Conservation (phyloP, 1,140 invertebrate species). For the Chlorops oryzae region DNA sequence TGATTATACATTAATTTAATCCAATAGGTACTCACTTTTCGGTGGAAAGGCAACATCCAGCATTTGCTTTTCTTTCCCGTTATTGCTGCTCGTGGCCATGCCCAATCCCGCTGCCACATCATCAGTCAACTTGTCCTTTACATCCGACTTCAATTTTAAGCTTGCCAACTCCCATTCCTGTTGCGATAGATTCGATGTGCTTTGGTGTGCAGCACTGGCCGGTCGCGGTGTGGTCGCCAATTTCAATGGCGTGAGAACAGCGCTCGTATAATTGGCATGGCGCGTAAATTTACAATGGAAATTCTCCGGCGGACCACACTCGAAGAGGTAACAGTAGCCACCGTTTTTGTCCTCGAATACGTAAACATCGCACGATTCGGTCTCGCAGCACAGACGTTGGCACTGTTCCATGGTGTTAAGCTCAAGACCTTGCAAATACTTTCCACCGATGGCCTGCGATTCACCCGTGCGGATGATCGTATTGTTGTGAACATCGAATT, state of each 20-base stretch:
- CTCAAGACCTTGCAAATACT: conserved; percentile 80
- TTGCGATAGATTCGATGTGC: conserved; percentile 49
- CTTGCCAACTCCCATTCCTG: conserved; percentile 75
- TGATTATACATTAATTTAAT: conserved; percentile 15
- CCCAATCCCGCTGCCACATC: conserved; percentile 8
- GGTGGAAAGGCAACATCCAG: conserved; percentile 1
- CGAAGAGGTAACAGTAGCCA: conserved; percentile 86
- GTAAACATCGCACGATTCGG: conserved; percentile 80
- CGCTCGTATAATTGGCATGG: conserved; percentile 85
- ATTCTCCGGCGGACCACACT: conserved; percentile 80
- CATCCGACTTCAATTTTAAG: conserved; percentile 40
- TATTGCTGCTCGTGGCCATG: no score
- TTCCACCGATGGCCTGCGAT: conserved; percentile 77
- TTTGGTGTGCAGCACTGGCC: conserved; percentile 23
- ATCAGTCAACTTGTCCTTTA: conserved; percentile 24
- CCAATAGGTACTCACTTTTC: conserved; percentile 9
- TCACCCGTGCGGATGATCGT: conserved; percentile 88
- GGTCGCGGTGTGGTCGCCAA: conserved; percentile 23
- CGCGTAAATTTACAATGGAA: conserved; percentile 89
- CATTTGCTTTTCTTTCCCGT: no score
- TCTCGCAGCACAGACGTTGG: conserved; percentile 78
- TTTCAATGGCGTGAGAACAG: conserved; percentile 57
- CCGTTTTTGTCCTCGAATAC: conserved; percentile 86
- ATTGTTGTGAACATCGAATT: conserved; percentile 78
- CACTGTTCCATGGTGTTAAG: conserved; percentile 73